Conservation (phyloP, 2,888 invertebrate species). For the Ophion ellenae region DNA sequence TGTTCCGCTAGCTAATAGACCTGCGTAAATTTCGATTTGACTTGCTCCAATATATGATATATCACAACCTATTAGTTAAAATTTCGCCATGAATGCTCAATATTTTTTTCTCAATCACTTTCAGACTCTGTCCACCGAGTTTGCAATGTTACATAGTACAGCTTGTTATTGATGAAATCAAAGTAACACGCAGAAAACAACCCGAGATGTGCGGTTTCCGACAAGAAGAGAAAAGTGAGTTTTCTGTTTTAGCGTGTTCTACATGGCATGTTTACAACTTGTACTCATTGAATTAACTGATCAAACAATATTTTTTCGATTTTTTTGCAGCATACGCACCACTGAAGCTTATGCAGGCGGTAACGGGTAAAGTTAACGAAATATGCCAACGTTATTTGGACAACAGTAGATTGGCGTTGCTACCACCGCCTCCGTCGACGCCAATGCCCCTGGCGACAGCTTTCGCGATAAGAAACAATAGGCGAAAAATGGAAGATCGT, state of each 20-base stretch:
- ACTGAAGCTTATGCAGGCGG: conserved; percentile 90
- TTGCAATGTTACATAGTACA: conserved; percentile 88
- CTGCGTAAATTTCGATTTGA: too few species aligned
- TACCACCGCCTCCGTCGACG: conserved; percentile 85
- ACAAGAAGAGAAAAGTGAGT: conserved; percentile 87
- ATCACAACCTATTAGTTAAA: background rate
- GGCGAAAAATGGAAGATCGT: conserved; percentile 96
- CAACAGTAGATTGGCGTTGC: conserved; percentile 88
- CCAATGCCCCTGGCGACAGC: conserved; percentile 86
- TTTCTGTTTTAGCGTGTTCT: conserved; percentile 52
- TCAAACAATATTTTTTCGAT: conserved; percentile 32
- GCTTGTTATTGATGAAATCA: conserved; percentile 89
- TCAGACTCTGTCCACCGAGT: conserved; percentile 89
- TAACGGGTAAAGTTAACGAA: conserved; percentile 89
- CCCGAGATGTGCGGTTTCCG: conserved; percentile 88
- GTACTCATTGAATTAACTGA: conserved; percentile 9
- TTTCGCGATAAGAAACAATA: conserved; percentile 91
- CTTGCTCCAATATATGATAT: too few species aligned
- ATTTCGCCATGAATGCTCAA: background rate
- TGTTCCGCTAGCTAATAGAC: too few species aligned
- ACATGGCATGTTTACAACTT: background rate
- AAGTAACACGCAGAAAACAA: conserved; percentile 87
- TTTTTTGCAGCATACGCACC: conserved; percentile 86
- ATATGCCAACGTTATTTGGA: conserved; percentile 89
- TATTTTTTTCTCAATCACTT: conserved; percentile 72